Percentiles rank a stretch among this genome's conserved stretches.
Conservation (phyloP, 2,797 vertebrate species). For the Tamandua tetradactyla region DNA sequence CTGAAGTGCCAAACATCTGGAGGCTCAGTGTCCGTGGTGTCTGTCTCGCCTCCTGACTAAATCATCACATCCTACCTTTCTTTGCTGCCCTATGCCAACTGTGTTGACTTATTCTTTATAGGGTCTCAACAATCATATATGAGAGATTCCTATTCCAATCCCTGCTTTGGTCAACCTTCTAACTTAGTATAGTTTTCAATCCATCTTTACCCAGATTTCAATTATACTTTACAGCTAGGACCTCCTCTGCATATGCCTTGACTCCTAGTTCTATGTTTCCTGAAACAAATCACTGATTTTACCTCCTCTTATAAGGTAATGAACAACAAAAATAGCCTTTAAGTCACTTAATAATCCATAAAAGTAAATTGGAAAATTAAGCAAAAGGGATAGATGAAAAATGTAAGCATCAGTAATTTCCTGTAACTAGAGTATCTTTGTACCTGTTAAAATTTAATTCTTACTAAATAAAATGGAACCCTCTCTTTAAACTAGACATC, state of each 20-base stretch:
- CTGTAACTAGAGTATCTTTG: neutral
- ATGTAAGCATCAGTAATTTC: neutral
- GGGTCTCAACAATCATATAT: neutral
- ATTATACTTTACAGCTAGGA: neutral
- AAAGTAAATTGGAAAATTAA: neutral
- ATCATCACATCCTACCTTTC: neutral
- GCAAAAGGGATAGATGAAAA: too few relatives aligned
- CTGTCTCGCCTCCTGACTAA: neutral
- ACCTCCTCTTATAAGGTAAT: neutral
- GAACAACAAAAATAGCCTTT: neutral
- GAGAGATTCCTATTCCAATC: neutral
- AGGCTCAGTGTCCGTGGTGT: accelerated
- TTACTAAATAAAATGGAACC: neutral
- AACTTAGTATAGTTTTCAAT: neutral
- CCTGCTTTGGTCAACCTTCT: neutral
- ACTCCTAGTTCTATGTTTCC: neutral
- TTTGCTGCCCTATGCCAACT: neutral
- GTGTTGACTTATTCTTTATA: neutral
- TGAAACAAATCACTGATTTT: slow-evolving; percentile 8
- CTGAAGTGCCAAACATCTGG: neutral
- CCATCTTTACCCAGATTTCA: neutral
- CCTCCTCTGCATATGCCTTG: neutral
- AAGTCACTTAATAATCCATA: slow-evolving; percentile 3
- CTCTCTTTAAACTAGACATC: neutral
- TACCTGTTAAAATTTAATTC: neutral